A percentile compares a stretch with the other conserved stretches of the same genome.
phyloP scores from a whole-genome alignment of 2,888 invertebrate species.

The Trichopoda pennipes region DNA sequence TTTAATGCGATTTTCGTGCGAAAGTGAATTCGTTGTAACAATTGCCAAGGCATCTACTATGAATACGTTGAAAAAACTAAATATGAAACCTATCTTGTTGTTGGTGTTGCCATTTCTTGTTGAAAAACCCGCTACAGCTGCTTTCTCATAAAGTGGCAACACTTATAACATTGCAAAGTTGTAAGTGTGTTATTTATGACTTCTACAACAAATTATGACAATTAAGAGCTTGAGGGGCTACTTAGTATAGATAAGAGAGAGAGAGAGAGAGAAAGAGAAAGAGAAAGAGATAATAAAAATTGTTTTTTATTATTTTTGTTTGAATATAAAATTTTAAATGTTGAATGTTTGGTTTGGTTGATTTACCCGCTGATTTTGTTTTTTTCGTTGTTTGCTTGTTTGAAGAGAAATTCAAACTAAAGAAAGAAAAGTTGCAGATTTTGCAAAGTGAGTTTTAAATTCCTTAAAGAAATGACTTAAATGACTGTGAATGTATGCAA shows the following conservation, averaged over 20 bases:
- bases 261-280: too few species aligned
- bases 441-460: not conserved
- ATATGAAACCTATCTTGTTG: too few species aligned
- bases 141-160: too few species aligned
- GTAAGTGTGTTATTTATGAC: conserved; percentile 9
- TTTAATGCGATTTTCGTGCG: too few species aligned
- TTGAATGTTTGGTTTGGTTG: conserved; percentile 27
- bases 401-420: not conserved
- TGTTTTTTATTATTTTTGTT: conserved; percentile 13
- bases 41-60: too few species aligned
- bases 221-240: not conserved
- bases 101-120: too few species aligned
- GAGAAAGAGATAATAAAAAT: too few species aligned
- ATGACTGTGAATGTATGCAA: conserved; percentile 2
- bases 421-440: too few species aligned
- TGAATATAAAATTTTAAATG: conserved; percentile 44
- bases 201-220: conserved; percentile 24
- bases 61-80: too few species aligned
- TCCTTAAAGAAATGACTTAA: conserved; percentile 11
- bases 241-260: not conserved
- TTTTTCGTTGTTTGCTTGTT: not conserved
- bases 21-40: too few species aligned
- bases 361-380: conserved; percentile 5
- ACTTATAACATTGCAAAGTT: conserved; percentile 1
- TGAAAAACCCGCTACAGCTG: too few species aligned